A percentile compares a stretch with the other conserved stretches of the same genome.
Evolutionary conservation across 2,888 invertebrate species (phyloP).

Genomic region (Theretra japonica): DNA sequence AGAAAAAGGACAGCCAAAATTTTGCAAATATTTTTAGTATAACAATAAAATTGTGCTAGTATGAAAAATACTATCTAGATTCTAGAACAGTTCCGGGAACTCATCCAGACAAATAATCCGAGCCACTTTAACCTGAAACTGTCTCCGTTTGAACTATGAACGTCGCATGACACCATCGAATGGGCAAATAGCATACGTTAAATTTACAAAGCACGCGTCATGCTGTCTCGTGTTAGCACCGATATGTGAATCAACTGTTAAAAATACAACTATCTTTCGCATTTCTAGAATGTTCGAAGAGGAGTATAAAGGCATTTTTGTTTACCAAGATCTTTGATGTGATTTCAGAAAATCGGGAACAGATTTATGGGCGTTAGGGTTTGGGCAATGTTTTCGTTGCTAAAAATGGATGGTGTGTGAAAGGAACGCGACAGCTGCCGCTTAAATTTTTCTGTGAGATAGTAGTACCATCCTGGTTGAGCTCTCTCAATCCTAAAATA

Average conservation of each 20-base stretch:
- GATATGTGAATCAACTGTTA: slow-evolving; percentile 16
- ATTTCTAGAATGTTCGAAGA: not conserved
- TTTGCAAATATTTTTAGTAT: no score
- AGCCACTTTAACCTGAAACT: not conserved
- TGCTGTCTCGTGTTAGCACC: slow-evolving; percentile 4
- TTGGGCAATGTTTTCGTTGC: no score
- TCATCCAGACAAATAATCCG: not conserved
- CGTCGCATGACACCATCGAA: not conserved
- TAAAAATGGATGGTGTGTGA: no score
- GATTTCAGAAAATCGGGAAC: not conserved
- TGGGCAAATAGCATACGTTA: slow-evolving; percentile 11
- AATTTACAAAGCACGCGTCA: slow-evolving; percentile 22
- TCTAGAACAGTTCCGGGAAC: no score
- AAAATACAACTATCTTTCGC: not conserved
- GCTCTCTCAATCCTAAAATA: no score
- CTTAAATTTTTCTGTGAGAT: no score
- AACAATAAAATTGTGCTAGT: no score
- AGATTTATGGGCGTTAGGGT: no score
- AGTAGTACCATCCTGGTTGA: no score
- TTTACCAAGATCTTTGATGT: not conserved
- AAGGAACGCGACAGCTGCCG: no score
- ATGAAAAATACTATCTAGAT: no score
- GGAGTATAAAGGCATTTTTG: not conserved
- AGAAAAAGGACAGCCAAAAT: no score
- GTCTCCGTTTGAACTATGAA: not conserved